Evolutionary conservation across 2,888 invertebrate species (phyloP).

Genomic region (Phanerotoma sp.): DNA sequence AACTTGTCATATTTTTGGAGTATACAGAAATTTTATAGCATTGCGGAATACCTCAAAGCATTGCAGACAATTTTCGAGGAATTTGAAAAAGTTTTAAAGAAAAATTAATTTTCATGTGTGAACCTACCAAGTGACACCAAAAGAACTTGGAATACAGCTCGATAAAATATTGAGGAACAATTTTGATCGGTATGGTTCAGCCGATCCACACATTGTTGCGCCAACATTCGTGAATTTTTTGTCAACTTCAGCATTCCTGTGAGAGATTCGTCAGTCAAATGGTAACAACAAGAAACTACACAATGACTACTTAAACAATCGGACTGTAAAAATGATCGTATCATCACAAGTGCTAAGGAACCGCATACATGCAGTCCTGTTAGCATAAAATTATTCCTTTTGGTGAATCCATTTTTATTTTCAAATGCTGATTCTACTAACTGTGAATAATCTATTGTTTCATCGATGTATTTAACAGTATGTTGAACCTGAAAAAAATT

Average conservation of each 20-base stretch:
- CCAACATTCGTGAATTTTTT: constrained; percentile 79
- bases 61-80: background rate
- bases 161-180: constrained; percentile 69
- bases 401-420: constrained; percentile 27
- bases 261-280: constrained; percentile 66
- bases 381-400: constrained; percentile 47
- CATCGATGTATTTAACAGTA: constrained; percentile 43
- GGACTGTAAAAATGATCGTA: constrained; percentile 68
- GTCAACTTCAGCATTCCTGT: constrained; percentile 39
- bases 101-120: constrained; percentile 6
- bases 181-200: constrained; percentile 62
- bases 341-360: constrained; percentile 71
- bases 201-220: constrained; percentile 75
- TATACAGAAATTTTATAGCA: no score
- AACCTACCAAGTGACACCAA: constrained; percentile 44
- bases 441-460: constrained; percentile 43
- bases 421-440: constrained; percentile 41
- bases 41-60: constrained; percentile 11
- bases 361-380: constrained; percentile 90
- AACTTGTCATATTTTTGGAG: no score
- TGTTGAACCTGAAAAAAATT: constrained; percentile 44
- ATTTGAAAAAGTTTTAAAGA: no score
- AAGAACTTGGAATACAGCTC: constrained; percentile 72
- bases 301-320: constrained; percentile 65
- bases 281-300: constrained; percentile 90